These are phyloP conservation scores for Tethea ocularis DNA, from an alignment of 2,888 invertebrate species.

Conservation along the genomic window DNA sequence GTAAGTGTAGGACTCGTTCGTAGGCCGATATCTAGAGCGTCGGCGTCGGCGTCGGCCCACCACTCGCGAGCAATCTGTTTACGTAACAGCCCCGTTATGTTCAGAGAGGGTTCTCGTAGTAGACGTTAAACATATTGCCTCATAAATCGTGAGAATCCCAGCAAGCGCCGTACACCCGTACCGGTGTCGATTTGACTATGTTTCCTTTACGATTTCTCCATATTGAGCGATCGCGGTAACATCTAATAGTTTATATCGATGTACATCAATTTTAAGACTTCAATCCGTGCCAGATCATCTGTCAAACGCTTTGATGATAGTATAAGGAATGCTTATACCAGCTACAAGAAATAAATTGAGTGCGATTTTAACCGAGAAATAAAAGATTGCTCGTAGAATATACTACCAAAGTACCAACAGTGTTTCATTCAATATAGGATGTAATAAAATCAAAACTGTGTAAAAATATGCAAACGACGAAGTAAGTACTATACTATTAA, in stretches of 20 bases:
- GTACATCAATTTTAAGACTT: slow-evolving; percentile 5
- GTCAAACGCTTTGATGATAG: not conserved
- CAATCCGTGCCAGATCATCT: not conserved
- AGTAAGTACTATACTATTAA: not conserved
- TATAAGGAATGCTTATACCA: not conserved
- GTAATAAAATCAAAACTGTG: not conserved
- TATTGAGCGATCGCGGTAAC: slow-evolving; percentile 64
- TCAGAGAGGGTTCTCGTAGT: slow-evolving; percentile 79
- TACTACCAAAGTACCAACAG: not conserved
- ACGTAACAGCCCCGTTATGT: slow-evolving; percentile 83
- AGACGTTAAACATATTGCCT: slow-evolving; percentile 84
- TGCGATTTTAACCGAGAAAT: not conserved
- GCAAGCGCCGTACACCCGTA: slow-evolving; percentile 70
- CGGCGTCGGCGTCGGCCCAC: slow-evolving; percentile 46
- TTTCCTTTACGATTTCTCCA: slow-evolving; percentile 76
- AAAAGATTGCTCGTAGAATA: not conserved
- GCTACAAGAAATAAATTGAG: not conserved
- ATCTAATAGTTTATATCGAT: slow-evolving; percentile 38
- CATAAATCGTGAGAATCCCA: slow-evolving; percentile 82
- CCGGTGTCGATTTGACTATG: slow-evolving; percentile 81
- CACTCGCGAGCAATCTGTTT: slow-evolving; percentile 82
- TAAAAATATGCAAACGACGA: not conserved
- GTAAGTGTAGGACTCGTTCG: slow-evolving; percentile 64
- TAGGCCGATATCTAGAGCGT: slow-evolving; percentile 71
- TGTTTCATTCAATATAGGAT: not conserved